A percentile compares a stretch with the other conserved stretches of the same genome.
phyloP scores from a whole-genome alignment of 2,113 vertebrate species.

The Gnathonemus longibarbis region DNA sequence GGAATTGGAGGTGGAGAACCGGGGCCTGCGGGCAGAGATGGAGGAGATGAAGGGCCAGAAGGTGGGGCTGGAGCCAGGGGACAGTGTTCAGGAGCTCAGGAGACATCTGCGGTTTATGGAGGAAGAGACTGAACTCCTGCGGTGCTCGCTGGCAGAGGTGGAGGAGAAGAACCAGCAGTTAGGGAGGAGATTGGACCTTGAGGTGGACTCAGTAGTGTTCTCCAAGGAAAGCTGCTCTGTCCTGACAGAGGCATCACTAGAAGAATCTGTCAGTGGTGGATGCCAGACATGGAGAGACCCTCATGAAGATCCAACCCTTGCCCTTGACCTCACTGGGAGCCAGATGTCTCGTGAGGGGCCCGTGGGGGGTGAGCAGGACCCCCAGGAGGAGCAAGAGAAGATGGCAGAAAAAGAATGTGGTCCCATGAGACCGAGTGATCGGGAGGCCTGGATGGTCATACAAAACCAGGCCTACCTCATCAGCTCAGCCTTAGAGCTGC shows the following conservation, averaged over 20 bases:
- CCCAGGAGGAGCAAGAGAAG: conserved; percentile 48
- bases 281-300: conserved; percentile 71
- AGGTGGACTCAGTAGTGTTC: conserved; percentile 6
- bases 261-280: neutral
- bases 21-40: conserved; percentile 87
- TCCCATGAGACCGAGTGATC: conserved; percentile 57
- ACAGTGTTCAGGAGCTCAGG: conserved; percentile 60
- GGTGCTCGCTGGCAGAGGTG: conserved; percentile 62
- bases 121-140: conserved; percentile 63
- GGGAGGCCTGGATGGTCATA: conserved; percentile 60
- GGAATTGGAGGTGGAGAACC: conserved; percentile 94
- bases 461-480: conserved; percentile 76
- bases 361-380: conserved; percentile 50
- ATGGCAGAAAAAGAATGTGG: neutral
- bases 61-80: conserved; percentile 45
- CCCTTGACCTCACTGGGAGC: conserved; percentile 62
- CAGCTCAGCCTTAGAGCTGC: conserved; percentile 74
- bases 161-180: conserved; percentile 68
- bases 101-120: conserved; percentile 63
- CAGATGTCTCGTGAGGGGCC: conserved; percentile 56
- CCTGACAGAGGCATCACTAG: conserved; percentile 22
- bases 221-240: neutral
- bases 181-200: conserved; percentile 59
- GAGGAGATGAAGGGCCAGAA: conserved; percentile 72
- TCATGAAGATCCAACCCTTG: conserved; percentile 69